These are phyloP conservation scores for Euwallacea similis DNA, from an alignment of 1,140 invertebrate species.

Conservation along the genomic window DNA sequence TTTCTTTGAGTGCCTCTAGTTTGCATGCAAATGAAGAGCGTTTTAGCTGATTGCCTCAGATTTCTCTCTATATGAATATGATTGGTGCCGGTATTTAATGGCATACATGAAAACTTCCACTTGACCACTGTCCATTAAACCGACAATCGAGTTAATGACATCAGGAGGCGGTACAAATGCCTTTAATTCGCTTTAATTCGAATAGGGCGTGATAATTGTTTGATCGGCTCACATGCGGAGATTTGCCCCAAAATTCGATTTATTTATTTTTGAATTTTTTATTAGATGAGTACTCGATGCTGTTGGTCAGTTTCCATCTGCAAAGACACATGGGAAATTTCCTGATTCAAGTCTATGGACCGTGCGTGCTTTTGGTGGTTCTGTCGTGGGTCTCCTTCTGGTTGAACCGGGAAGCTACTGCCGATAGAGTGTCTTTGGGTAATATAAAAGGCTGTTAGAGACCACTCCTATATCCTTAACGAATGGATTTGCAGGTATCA, in stretches of 20 bases:
- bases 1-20: no score
- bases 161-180: neutral
- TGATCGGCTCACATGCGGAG: neutral
- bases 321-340: slow-evolving; percentile 86
- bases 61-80: no score
- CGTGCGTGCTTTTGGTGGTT: slow-evolving; percentile 82
- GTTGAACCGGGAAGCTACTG: slow-evolving; percentile 86
- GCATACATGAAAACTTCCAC: slow-evolving; percentile 3
- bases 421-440: slow-evolving; percentile 83
- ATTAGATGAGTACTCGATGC: slow-evolving; percentile 74
- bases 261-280: slow-evolving; percentile 26
- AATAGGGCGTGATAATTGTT: neutral
- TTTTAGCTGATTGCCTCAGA: no score
- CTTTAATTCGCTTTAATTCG: slow-evolving; percentile 3
- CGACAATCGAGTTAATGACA: slow-evolving; percentile 14
- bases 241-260: no score
- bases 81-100: no score
- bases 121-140: slow-evolving; percentile 8
- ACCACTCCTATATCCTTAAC: neutral
- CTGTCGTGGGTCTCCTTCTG: slow-evolving; percentile 91
- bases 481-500: slow-evolving; percentile 65
- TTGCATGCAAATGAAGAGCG: no score
- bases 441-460: slow-evolving; percentile 42
- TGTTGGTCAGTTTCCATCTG: slow-evolving; percentile 80
- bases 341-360: slow-evolving; percentile 86